Evolutionary conservation across 2,113 vertebrate species (phyloP), one percentile per base, ranked within the genome.

Genomic region (Mystacornis crossleyi): DNA sequence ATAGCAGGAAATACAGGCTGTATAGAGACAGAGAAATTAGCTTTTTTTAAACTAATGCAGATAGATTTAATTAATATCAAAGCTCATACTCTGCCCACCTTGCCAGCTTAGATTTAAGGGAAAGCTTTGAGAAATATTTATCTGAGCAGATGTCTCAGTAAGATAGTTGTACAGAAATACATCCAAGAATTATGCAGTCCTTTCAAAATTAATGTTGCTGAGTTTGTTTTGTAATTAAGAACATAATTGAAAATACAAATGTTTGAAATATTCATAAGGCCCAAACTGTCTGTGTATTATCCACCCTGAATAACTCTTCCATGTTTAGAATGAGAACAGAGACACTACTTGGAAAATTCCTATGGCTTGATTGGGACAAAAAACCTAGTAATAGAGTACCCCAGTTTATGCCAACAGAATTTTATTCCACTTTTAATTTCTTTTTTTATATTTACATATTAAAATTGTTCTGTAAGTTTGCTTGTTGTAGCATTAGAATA

Each of bases 181-280:
- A 86, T 62, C 33, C 61, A 93, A 84, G 65, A 86, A 69, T 73
- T 86, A 95, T 62, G 25, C 38, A 88, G 75, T 64, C 71, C 64
- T 92, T 97, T 91, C 70, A 88, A 93, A 96, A 73, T 64, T 77
- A 86, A 95, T 86, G 65, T 80, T 90, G 51, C 53, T 89, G 94
- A 66, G 66, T 88, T 94, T 93, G 61, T 64, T 87, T 62, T 33
- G 11, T 60, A 95, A 95, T 96, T 94, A 94, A 86, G 81, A 95
- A 48, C 28, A 67, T 71, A 86, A 94, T 60, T 92, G 85, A 90
- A 96, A 93, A 90, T 77, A 83, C 24, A 70, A 54, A 77, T 82
- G 67, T 67, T 96, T 94, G 66, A 85, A 90, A 94, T 92, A 93
- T 94, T 96, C 93, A 95, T 65, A 90, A 94, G 28, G 19, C 24